These are phyloP conservation scores for Dendronephthya gigantea DNA, from an alignment of 64 coral and sea anemone species.

Conservation along the genomic window DNA sequence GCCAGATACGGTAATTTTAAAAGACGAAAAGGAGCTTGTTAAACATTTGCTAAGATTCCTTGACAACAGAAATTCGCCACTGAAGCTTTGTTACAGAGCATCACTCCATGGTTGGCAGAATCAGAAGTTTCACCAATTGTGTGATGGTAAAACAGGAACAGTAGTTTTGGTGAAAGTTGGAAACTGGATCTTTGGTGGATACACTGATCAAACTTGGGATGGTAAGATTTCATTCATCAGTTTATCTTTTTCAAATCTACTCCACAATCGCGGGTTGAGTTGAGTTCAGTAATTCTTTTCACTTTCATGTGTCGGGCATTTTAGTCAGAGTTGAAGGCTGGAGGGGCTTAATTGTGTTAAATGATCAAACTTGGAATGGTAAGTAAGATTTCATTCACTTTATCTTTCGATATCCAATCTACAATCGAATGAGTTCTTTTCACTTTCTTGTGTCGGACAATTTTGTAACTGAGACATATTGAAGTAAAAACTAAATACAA, in stretches of 20 bases:
- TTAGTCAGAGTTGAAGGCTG: neutral
- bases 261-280: no score
- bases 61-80: neutral
- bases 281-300: no score
- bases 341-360: neutral
- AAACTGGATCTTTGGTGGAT: neutral
- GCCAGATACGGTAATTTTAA: neutral
- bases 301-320: no score
- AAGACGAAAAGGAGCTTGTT: neutral
- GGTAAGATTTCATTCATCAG: neutral
- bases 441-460: no score
- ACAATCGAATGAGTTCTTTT: no score
- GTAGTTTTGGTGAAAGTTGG: neutral
- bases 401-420: no score
- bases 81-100: neutral
- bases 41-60: neutral
- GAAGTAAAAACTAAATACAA: no score
- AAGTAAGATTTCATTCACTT: neutral
- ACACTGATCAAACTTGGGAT: neutral
- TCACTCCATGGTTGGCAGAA: neutral
- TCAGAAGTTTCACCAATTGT: neutral
- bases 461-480: no score
- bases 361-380: neutral
- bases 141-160: neutral
- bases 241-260: neutral